Base-by-base conservation (phyloP, 2,888 invertebrate species). In the Acanthosepion pharaonis region DNA sequence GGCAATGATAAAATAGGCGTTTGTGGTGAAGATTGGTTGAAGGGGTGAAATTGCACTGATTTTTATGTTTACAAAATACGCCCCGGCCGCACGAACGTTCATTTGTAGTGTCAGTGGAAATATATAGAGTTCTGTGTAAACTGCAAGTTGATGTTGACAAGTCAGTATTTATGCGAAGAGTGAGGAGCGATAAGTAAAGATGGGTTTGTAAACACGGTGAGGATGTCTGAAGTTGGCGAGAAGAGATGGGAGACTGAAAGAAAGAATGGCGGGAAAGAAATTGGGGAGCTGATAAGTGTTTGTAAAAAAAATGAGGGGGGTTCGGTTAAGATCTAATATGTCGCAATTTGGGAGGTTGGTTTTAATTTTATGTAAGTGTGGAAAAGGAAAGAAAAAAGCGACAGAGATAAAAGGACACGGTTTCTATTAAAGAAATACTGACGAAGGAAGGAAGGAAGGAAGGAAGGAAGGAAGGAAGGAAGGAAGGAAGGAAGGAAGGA, bases 141-240 rank as follows among this genome's bases (percentile, higher is more conserved):
- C 78, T 78, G 78, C n/a, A 78, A 78, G 78, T 78, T 78, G 78
- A 78, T 78, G 78, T n/a, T 78, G 78, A 78, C 78, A 78, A 33
- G 78, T 15, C 15, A 78, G n/a, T 78, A 78, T 78, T 78, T 78
- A 78, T 78, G 78, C 78, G 78, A 78, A n/a, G n/a, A 78, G 78
- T 78, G 78, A 15, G 78, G 78, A 33, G n/a, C n/a, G 78, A 78
- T 78, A 78, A n/a, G 78, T 78, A 78, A 78, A 33, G 78, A 78
- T 78, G 33, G 78, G n/a, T 78, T 78, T 78, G n/a, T 78, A 78
- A 78, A 78, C 78, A 78, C n/a, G 78, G 15, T 33, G 78, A 78
- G 78, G n/a, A 33, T 15, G 78, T 78, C 78, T 78, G 78, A 33
- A 18, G 78, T 78, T 78, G 78, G n/a, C 11, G 11, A 33, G 15